Conservation (phyloP, 2,797 vertebrate species). For the Acanthornis magna region DNA sequence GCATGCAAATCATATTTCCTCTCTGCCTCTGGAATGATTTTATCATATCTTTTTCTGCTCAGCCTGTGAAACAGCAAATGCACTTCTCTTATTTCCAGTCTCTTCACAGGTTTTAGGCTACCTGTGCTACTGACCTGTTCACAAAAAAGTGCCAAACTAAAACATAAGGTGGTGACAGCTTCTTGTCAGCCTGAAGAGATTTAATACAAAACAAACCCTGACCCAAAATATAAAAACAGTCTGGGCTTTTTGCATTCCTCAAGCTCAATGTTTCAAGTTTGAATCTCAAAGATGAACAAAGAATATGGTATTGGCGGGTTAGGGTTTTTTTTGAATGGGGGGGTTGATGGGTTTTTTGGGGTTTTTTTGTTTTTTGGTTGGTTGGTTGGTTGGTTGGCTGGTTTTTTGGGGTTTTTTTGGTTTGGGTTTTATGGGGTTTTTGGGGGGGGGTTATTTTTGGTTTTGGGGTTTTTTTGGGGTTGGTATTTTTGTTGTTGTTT, state of each 20-base stretch:
- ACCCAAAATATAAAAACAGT: not conserved
- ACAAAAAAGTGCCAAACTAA: not conserved
- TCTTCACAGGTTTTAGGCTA: not conserved
- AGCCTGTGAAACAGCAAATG: not conserved
- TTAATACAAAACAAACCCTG: not conserved
- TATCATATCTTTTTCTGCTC: not conserved
- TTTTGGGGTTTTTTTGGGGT: too few species aligned
- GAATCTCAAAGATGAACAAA: not conserved
- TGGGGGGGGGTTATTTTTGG: too few species aligned
- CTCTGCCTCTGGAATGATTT: constrained; percentile 7
- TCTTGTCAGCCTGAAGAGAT: not conserved
- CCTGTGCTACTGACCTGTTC: not conserved
- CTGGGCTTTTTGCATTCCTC: not conserved
- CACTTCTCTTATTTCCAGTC: not conserved
- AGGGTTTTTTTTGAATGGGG: too few species aligned
- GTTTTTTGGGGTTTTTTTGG: too few species aligned
- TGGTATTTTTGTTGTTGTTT: too few species aligned
- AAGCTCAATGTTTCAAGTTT: not conserved
- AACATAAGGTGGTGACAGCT: not conserved
- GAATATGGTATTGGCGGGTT: not conserved
- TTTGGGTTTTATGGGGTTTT: too few species aligned
- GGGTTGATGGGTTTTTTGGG: too few species aligned
- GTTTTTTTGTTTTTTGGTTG: not conserved
- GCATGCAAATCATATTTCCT: constrained; percentile 38
- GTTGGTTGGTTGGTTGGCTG: too few species aligned